phyloP scores from a whole-genome alignment of 2,888 invertebrate species.

The Geotrupes spiniger region DNA sequence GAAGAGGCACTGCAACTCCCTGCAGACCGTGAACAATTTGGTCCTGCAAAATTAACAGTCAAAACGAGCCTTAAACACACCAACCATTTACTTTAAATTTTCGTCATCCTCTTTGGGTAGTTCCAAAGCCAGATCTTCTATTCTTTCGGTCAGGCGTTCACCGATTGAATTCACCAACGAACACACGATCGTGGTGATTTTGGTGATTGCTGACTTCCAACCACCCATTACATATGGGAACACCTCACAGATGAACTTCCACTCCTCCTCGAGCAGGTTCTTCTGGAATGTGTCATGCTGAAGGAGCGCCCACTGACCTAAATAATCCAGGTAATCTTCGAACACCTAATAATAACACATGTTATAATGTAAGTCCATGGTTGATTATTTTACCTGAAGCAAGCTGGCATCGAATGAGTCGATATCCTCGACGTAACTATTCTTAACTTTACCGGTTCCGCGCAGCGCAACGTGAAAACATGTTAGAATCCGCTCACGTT shows the following conservation, averaged over 20 bases:
- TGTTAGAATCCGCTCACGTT: constrained; percentile 72
- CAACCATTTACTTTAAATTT: constrained; percentile 35
- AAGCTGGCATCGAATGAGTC: constrained; percentile 76
- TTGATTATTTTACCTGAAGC: constrained; percentile 46
- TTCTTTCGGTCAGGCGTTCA: constrained; percentile 49
- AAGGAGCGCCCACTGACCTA: constrained; percentile 77
- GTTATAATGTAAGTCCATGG: too few species aligned
- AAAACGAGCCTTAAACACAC: not conserved
- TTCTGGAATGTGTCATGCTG: constrained; percentile 66
- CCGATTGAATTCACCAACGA: constrained; percentile 52
- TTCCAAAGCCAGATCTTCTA: constrained; percentile 45
- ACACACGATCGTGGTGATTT: constrained; percentile 64
- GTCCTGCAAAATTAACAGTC: constrained; percentile 43
- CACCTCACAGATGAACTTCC: constrained; percentile 79
- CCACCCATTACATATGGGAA: constrained; percentile 76
- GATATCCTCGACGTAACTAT: constrained; percentile 59
- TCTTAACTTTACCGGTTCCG: constrained; percentile 48
- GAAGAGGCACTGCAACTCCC: constrained; percentile 77
- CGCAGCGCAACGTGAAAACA: constrained; percentile 61
- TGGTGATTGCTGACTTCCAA: constrained; percentile 68
- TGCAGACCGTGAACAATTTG: constrained; percentile 65
- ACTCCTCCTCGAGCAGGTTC: constrained; percentile 80
- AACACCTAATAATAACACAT: constrained; percentile 34
- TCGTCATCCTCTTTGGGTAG: constrained; percentile 42
- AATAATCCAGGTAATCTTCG: constrained; percentile 81